Evolutionary conservation across 2,888 invertebrate genomes (phyloP).

Genomic region (Cephus pulcher): DNA sequence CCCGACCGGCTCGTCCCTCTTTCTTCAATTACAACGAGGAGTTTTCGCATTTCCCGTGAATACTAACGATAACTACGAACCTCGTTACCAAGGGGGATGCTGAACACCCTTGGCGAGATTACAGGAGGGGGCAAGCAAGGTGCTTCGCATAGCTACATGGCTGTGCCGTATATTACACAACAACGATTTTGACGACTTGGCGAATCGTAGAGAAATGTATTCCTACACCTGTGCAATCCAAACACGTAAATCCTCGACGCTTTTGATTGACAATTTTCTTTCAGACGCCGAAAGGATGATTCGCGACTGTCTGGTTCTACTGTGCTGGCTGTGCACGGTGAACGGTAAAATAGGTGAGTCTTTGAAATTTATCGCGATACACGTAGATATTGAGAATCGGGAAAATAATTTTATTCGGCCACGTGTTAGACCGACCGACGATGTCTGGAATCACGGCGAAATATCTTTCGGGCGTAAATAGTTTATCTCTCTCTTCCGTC

Average conservation of each 20-base stretch:
- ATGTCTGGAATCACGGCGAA: background rate
- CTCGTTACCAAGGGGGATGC: background rate
- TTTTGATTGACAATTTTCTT: conserved; percentile 9
- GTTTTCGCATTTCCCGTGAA: background rate
- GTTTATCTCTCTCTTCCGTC: background rate
- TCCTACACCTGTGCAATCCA: background rate
- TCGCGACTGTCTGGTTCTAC: conserved; percentile 58
- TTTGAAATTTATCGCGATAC: background rate
- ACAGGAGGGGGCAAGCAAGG: background rate
- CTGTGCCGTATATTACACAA: background rate
- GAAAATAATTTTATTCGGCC: background rate
- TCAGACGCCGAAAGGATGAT: conserved; percentile 59
- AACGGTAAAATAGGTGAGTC: conserved; percentile 60
- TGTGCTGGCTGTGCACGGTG: conserved; percentile 59
- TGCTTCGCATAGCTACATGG: background rate
- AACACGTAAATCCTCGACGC: background rate
- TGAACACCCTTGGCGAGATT: background rate
- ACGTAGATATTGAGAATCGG: background rate
- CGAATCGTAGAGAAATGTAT: background rate
- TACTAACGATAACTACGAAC: background rate
- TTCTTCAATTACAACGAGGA: background rate
- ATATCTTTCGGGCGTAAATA: background rate
- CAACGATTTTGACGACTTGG: background rate
- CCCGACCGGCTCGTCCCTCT: background rate
- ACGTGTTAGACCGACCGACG: background rate